Percentiles rank a stretch among this genome's conserved stretches.
These are phyloP conservation scores for Elachura formosa DNA, from an alignment of 2,113 vertebrate genomes.

Conservation along the genomic window DNA sequence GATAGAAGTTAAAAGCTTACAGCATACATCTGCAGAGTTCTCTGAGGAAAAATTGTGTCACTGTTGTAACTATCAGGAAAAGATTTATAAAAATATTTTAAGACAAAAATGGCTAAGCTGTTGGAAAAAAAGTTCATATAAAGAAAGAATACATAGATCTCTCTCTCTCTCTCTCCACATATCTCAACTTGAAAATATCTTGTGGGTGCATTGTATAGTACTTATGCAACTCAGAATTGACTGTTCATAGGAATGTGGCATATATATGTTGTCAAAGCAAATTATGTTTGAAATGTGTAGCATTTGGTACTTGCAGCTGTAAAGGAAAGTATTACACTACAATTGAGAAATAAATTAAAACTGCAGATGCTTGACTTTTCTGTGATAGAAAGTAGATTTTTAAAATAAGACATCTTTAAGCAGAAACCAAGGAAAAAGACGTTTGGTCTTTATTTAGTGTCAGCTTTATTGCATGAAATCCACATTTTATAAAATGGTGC, in stretches of 20 bases:
- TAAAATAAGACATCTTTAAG: not conserved
- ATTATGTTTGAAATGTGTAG: not conserved
- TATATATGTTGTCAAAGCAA: slow-evolving; percentile 15
- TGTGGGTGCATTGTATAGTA: not conserved
- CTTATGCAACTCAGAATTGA: not conserved
- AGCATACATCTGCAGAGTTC: not conserved
- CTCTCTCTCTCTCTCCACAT: not conserved
- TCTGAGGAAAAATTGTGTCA: not conserved
- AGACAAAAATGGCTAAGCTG: not conserved
- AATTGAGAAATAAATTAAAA: slow-evolving; percentile 29
- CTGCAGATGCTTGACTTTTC: not conserved
- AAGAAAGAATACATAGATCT: not conserved
- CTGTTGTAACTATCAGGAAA: not conserved
- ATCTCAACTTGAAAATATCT: slow-evolving; percentile 13
- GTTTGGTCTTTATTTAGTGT: not conserved
- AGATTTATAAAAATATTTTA: slow-evolving; percentile 20
- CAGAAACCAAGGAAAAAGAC: not conserved
- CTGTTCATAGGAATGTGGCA: not conserved
- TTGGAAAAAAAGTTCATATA: not conserved
- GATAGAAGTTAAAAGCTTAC: not conserved
- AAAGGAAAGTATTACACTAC: slow-evolving; percentile 12
- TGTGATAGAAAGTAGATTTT: not conserved
- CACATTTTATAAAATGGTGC: not conserved
- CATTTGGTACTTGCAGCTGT: slow-evolving; percentile 23
- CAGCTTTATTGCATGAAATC: not conserved